Base-by-base conservation (phyloP, 2,888 invertebrate species). In the Ferdinandea cuprea region DNA sequence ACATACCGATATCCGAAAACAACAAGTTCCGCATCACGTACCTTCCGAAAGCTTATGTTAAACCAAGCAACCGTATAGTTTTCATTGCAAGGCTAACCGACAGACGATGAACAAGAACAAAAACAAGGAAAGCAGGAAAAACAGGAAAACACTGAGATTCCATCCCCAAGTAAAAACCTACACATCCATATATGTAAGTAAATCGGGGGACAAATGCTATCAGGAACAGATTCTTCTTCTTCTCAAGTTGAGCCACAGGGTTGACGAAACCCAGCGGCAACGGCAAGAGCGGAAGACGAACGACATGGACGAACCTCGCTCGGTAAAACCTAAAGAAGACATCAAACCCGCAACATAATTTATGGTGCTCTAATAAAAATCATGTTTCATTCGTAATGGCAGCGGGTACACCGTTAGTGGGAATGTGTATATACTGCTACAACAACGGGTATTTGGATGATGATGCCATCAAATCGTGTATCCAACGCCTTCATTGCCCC, bases 341-440 rank as follows among this genome's bases (percentile, higher is more conserved):
- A 32, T 78, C 72, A 73, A 72, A 58, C 50, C 72, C 78, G 68
- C 72, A 78, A 78, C 68, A 73, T 78, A 83, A 83, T 83, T 83
- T 83, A 83, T 83, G 73, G 78, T 32, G 73, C 78, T 78, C 78
- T 73, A 78, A 83, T 83, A 83, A 83, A 78, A 83, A 78, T 83
- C 83, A 83, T 78, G 83, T 83, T 83, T 83, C 83, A 73, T 68
- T 83, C 61, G 78, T 78, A 72, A 72, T 66, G 61, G 72, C 59
- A 59, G n/a, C 54, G 40, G 63, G 56, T 63, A 50, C 58, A 52
- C 59, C 63, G 11, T 13, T 46, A 54, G 74, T 50, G 66, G 35
- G 44, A 44, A 11, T 40, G 42, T 61, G 59, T 61, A n/a, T 30
- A 3, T 13, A 40, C 25, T 32, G 50, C 15, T 46, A 50, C 19